Conservation (phyloP, 2,797 vertebrate species). For the Hydrophis major region DNA sequence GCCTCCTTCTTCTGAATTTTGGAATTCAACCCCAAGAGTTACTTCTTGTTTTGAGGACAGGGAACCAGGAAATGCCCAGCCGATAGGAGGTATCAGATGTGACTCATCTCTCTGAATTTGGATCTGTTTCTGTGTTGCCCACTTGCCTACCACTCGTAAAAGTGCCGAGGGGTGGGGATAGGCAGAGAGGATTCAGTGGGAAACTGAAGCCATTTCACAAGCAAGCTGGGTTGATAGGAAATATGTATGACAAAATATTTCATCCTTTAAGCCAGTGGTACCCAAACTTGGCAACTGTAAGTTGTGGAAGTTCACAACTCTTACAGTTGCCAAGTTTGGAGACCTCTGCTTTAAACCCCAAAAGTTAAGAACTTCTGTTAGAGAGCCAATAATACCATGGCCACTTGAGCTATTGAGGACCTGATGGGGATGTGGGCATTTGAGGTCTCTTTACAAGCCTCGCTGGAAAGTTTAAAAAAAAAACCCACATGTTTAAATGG, state of each 20-base stretch:
- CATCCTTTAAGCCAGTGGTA: neutral
- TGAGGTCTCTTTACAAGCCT: neutral
- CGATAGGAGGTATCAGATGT: neutral
- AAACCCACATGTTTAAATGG: neutral
- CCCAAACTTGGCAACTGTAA: too few relatives aligned
- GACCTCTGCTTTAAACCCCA: too few relatives aligned
- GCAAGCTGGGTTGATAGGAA: neutral
- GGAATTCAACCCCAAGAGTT: neutral
- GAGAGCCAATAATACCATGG: neutral
- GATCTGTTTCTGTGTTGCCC: neutral
- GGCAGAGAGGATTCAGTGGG: neutral
- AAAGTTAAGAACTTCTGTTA: neutral
- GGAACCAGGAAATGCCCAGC: neutral
- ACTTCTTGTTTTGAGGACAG: neutral
- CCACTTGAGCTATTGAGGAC: neutral
- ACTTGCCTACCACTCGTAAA: neutral
- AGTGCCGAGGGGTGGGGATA: rapidly evolving
- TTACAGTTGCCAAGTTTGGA: too few relatives aligned
- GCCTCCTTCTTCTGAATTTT: neutral
- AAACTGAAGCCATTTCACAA: neutral
- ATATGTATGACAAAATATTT: neutral
- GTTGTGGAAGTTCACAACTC: too few relatives aligned
- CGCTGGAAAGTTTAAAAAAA: too few relatives aligned
- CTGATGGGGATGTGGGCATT: neutral
- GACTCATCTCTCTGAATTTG: neutral